Evolutionary conservation across 2,113 vertebrate genomes (phyloP).

Genomic region (Pygoscelis antarcticus): DNA sequence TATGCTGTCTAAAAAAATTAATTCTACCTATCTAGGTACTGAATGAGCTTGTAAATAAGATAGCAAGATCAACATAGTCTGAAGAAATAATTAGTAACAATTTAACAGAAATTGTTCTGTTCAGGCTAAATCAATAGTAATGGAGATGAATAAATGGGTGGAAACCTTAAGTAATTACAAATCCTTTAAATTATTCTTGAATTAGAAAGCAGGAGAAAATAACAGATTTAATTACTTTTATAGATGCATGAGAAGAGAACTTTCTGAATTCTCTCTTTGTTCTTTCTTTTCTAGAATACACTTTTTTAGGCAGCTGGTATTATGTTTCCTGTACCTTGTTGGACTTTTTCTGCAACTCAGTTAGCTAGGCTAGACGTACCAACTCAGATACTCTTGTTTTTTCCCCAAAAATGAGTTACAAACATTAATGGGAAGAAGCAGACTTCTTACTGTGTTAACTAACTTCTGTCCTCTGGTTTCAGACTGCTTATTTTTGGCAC

Average conservation of each 20-base stretch:
- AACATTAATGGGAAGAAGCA: neutral
- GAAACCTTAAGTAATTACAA: constrained; percentile 55
- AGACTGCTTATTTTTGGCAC: neutral
- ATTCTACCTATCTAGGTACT: constrained; percentile 35
- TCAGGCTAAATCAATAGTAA: constrained; percentile 46
- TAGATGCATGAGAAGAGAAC: neutral
- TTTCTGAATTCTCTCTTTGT: constrained; percentile 3
- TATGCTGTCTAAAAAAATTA: constrained; percentile 59
- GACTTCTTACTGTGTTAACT: neutral
- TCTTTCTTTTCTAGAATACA: neutral
- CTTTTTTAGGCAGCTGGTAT: neutral
- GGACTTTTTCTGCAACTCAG: neutral
- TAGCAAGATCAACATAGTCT: constrained; percentile 25
- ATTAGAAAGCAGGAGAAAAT: constrained; percentile 29
- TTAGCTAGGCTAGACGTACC: neutral
- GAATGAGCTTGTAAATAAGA: constrained; percentile 39
- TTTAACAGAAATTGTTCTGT: constrained; percentile 51
- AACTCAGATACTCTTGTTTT: neutral
- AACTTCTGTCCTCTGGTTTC: neutral
- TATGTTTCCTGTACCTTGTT: neutral
- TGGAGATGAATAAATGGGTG: constrained; percentile 28
- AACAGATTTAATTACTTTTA: constrained; percentile 42
- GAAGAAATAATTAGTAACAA: constrained; percentile 61
- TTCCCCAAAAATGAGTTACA: neutral
- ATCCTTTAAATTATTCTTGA: constrained; percentile 58